phyloP scores from a whole-genome alignment of 2,113 vertebrate genomes.

The Heterotis niloticus region DNA sequence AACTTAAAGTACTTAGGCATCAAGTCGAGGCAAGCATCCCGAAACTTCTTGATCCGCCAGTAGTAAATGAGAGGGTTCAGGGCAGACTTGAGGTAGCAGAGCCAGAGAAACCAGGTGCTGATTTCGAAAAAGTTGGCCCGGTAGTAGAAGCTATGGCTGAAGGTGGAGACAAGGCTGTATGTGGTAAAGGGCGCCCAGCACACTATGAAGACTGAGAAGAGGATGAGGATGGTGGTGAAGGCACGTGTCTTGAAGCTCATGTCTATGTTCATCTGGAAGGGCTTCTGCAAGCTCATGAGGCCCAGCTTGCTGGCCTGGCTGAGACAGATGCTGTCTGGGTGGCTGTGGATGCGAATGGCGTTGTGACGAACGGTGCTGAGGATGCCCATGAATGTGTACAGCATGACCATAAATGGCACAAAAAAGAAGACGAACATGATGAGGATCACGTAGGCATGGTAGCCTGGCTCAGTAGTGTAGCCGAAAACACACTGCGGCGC shows the following conservation, averaged over 20 bases:
- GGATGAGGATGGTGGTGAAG: constrained; percentile 97
- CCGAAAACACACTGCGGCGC: constrained; percentile 95
- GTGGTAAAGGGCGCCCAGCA: constrained; percentile 93
- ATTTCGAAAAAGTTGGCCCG: constrained; percentile 90
- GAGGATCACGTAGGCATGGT: constrained; percentile 82
- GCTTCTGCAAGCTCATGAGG: constrained; percentile 89
- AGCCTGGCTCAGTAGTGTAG: constrained; percentile 75
- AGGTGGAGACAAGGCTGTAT: constrained; percentile 88
- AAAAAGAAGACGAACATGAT: constrained; percentile 87
- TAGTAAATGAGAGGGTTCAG: constrained; percentile 98
- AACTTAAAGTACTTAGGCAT: constrained; percentile 94
- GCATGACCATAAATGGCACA: constrained; percentile 86
- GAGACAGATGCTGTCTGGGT: constrained; percentile 88
- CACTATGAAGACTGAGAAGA: constrained; percentile 89
- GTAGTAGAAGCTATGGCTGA: constrained; percentile 83
- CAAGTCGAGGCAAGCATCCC: constrained; percentile 90
- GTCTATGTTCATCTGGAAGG: constrained; percentile 93
- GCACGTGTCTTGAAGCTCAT: constrained; percentile 99
- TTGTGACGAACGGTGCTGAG: constrained; percentile 94
- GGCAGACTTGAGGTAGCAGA: constrained; percentile 99
- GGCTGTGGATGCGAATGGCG: constrained; percentile 88
- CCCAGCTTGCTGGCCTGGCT: constrained; percentile 95
- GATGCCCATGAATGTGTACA: constrained; percentile 93
- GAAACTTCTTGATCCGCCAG: constrained; percentile 99
- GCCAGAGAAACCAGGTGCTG: constrained; percentile 95